These are phyloP conservation scores for Luehdorfia chinensis DNA, from an alignment of 1,140 invertebrate genomes.

Conservation along the genomic window DNA sequence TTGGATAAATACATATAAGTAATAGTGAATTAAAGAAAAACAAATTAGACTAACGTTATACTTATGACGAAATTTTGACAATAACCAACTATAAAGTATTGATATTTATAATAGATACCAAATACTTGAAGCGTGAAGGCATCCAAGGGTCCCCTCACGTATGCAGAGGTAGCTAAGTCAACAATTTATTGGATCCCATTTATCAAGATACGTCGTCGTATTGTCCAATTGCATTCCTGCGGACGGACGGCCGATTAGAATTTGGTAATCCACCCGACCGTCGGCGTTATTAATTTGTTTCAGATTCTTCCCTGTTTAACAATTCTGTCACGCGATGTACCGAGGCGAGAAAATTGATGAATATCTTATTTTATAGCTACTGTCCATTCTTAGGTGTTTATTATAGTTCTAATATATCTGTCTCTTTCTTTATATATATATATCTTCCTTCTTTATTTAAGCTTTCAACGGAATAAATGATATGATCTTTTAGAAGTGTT, in stretches of 20 bases:
- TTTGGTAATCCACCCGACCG: slow-evolving; percentile 37
- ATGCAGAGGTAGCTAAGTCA: slow-evolving; percentile 30
- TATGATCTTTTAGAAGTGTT: not conserved
- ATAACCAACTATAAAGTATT: slow-evolving; percentile 1
- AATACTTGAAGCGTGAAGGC: slow-evolving; percentile 23
- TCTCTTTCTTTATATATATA: no score
- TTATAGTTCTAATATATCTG: no score
- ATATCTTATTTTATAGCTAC: no score
- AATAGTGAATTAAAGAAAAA: no score
- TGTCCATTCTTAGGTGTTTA: no score
- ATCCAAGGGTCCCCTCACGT: slow-evolving; percentile 26
- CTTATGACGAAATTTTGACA: no score
- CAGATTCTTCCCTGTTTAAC: slow-evolving; percentile 24
- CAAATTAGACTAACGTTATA: no score
- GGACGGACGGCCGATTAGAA: slow-evolving; percentile 30
- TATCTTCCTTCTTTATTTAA: no score
- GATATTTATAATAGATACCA: slow-evolving; percentile 12
- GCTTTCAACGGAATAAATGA: no score
- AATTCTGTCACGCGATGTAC: slow-evolving; percentile 8
- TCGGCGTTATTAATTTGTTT: slow-evolving; percentile 42
- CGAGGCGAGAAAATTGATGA: no score
- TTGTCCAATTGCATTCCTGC: slow-evolving; percentile 58
- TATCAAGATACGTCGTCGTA: slow-evolving; percentile 49
- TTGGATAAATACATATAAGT: no score
- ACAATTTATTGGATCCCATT: slow-evolving; percentile 61